Base-by-base conservation (phyloP, 2,888 invertebrate genomes). In the Neoitamus cyanurus region DNA sequence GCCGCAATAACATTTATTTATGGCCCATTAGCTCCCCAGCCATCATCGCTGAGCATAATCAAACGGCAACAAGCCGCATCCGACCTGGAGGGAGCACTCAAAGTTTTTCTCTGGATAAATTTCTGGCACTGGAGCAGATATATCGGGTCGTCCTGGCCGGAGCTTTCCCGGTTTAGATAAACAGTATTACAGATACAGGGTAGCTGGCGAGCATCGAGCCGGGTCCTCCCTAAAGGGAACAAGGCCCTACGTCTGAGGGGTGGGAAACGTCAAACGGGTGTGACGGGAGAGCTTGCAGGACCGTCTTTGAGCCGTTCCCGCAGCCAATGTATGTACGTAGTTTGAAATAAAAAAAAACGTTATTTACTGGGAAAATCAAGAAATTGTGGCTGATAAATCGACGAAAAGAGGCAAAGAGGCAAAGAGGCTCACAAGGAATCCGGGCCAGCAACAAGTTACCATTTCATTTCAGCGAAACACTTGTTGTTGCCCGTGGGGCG, bases 161-260 rank as follows among this genome's bases (percentile, higher is more conserved):
- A 58, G 58, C 58, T 58, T 58, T 58, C 58, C 58, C 58, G 58
- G 58, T 58, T 58, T 58, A 58, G 58, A 58, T 58, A 58, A 58
- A 58, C 25, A 58, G 20, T 7, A 42, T 9, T 15, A 20, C 48
- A n/a, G 48, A n/a, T n/a, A n/a, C n/a, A n/a, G 9, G 13, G 42
- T n/a, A 46, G n/a, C 42, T 36, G 5, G 37, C 13, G 48, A 48
- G 2, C 11, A 13, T 9, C 58, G 58, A 5, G 25, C 20, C 9
- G 9, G 15, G 25, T 2, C 2, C 25, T 6, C 7, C 58, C 15
- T 15, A 20, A 7, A 58, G 0, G 25, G 25, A 58, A 20, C 58
- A 58, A 20, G 3, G 7, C 58, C 0, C 9, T 11, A 25, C 3
- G 25, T 1, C 20, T 9, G 20, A 20, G 9, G 48, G 58, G n/a